Base-by-base conservation (phyloP, 2,797 vertebrate genomes). In the Apodemus agrarius region DNA sequence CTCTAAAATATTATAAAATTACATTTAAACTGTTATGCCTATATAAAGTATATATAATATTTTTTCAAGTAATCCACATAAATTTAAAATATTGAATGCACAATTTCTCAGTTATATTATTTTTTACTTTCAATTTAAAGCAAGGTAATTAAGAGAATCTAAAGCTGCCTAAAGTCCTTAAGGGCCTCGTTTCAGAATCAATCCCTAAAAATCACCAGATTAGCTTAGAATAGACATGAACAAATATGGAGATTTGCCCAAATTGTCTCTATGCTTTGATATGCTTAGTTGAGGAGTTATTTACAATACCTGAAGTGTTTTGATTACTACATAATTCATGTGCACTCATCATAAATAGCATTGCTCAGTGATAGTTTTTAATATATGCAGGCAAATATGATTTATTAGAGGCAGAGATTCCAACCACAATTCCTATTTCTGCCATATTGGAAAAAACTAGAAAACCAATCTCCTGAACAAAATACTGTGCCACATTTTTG, bases 61-160 rank as follows among this genome's bases (percentile, higher is more conserved):
- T 96, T 91, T 91, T 83, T 75, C 24, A 90, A 65, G 88, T 59
- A 84, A 69, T 91, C n/a, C 61, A 67, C 0, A 74, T 22, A 91
- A 29, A 34, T 87, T 72, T 96, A 22, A 9, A 95, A 72, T 91
- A 96, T 92, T 82, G 78, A 52, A 46, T 82, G 8, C 76, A 67
- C 52, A 91, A 85, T n/a, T 89, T 6, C 9, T 86, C 69, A 46
- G 43, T 94, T 83, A 75, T 90, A 81, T 82, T 80, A 79, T 78
- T 93, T 85, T 54, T 3, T 24, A 37, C 85, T 95, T 29, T 61
- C 63, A 61, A 78, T 69, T 89, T 82, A 94, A 90, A 34, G 24
- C 29, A 95, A 92, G 40, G 81, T 69, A 92, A 85, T 67, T 80
- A 82, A 92, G n/a, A 63, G 12, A 75, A 86, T 69, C 5, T 57